These are phyloP conservation scores for Hydropsyche tenuis DNA, from an alignment of 1,140 invertebrate genomes.

Conservation along the genomic window DNA sequence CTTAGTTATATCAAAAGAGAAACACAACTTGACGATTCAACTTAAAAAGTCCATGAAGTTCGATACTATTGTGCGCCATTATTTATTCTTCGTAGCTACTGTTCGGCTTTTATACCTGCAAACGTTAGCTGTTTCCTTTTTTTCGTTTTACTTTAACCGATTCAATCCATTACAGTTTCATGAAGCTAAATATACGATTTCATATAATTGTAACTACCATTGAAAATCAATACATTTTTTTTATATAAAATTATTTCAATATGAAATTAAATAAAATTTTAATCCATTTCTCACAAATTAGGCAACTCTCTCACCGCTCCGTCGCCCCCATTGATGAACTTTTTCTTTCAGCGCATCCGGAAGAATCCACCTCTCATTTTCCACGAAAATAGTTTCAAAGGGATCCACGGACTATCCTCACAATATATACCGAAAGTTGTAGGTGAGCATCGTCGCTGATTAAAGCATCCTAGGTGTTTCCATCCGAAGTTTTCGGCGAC, in stretches of 20 bases:
- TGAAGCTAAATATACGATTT: neutral
- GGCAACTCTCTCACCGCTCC: too few relatives aligned
- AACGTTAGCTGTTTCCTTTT: conserved; percentile 9
- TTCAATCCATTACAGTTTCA: conserved; percentile 21
- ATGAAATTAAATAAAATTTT: too few relatives aligned
- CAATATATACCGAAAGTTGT: neutral
- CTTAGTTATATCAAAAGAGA: neutral
- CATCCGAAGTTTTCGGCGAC: too few relatives aligned
- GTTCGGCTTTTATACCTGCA: neutral
- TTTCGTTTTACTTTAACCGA: conserved; percentile 12
- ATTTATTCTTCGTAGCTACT: conserved; percentile 26
- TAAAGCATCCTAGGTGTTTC: too few relatives aligned
- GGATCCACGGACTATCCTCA: too few relatives aligned
- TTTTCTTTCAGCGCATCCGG: neutral
- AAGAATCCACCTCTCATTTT: too few relatives aligned
- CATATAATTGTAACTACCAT: too few relatives aligned
- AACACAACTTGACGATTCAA: conserved; percentile 30
- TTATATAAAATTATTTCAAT: too few relatives aligned
- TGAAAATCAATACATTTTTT: too few relatives aligned
- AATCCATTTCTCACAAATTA: too few relatives aligned
- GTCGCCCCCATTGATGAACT: neutral
- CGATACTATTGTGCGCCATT: conserved; percentile 30
- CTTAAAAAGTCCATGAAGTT: conserved; percentile 29
- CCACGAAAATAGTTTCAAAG: too few relatives aligned
- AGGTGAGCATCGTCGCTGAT: conserved; percentile 6